A percentile compares a stretch with the other conserved stretches of the same genome.
These are phyloP conservation scores for Chunga burmeisteri DNA, from an alignment of 2,113 vertebrate species.

Conservation along the genomic window DNA sequence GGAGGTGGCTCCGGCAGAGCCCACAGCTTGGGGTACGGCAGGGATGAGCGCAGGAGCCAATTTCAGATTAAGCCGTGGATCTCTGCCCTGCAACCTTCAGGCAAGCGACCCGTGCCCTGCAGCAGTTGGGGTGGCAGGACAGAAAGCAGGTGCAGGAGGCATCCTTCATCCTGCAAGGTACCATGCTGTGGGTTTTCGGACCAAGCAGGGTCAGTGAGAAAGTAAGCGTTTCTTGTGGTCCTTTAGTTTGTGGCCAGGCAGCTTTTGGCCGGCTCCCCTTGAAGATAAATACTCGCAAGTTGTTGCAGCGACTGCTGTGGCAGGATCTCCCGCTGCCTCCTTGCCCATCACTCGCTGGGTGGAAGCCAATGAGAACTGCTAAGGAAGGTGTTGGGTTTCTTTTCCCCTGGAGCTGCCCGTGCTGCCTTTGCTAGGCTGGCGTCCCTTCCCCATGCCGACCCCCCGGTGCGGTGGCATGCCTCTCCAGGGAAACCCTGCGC, in stretches of 20 bases:
- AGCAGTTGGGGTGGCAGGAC: not conserved
- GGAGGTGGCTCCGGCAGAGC: not conserved
- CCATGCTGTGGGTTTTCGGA: fast-evolving
- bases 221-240: fast-evolving
- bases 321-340: not conserved
- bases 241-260: not conserved
- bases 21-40: fast-evolving
- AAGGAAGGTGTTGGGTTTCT: not conserved
- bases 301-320: not conserved
- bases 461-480: fast-evolving
- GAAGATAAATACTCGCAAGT: not conserved
- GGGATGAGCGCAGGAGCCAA: fast-evolving
- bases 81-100: not conserved
- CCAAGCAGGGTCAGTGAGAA: not conserved
- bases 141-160: not conserved
- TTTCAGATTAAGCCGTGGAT: fast-evolving
- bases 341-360: fast-evolving
- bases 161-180: fast-evolving
- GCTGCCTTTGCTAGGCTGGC: not conserved
- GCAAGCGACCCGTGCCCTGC: not conserved
- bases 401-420: not conserved
- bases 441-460: not conserved
- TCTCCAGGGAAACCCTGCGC: not conserved
- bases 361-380: not conserved
- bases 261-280: not conserved